A percentile compares a stretch with the other conserved stretches of the same genome.
phyloP scores from a whole-genome alignment of 1,140 invertebrate species.

The Lasaia peninsularis region DNA sequence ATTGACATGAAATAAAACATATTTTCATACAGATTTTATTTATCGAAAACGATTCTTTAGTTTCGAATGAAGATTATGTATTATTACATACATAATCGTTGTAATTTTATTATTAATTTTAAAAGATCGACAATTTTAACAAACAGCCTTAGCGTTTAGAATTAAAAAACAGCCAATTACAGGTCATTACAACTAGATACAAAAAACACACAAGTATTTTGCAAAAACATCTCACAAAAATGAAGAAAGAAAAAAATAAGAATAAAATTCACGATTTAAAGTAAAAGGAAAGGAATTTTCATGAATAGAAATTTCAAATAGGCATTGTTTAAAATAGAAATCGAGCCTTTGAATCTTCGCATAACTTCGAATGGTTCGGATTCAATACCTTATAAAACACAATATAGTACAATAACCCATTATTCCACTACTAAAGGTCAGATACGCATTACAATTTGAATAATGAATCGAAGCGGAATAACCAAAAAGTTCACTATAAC shows the following conservation, averaged over 20 bases:
- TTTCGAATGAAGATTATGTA: too few species aligned
- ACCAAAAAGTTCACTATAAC: slow-evolving; percentile 11
- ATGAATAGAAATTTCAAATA: slow-evolving; percentile 21
- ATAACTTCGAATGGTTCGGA: slow-evolving; percentile 24
- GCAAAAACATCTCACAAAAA: too few species aligned
- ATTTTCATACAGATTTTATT: too few species aligned
- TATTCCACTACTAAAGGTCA: slow-evolving; percentile 25
- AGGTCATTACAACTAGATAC: too few species aligned
- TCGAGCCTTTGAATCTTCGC: slow-evolving; percentile 19
- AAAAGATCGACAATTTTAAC: too few species aligned
- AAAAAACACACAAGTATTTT: too few species aligned
- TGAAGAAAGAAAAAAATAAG: neutral
- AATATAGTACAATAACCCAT: slow-evolving; percentile 18
- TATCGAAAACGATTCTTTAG: too few species aligned
- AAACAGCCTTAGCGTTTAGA: too few species aligned
- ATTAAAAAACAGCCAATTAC: too few species aligned
- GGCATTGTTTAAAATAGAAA: slow-evolving; percentile 26
- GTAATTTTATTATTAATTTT: too few species aligned
- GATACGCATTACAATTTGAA: slow-evolving; percentile 10
- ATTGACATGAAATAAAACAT: too few species aligned
- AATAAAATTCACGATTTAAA: neutral
- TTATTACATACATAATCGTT: too few species aligned
- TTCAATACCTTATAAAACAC: slow-evolving; percentile 27
- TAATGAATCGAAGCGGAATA: slow-evolving; percentile 12
- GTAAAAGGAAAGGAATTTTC: slow-evolving; percentile 1